Base-by-base conservation (phyloP, 2,888 invertebrate species). In the Malthinus seriepunctatus region DNA sequence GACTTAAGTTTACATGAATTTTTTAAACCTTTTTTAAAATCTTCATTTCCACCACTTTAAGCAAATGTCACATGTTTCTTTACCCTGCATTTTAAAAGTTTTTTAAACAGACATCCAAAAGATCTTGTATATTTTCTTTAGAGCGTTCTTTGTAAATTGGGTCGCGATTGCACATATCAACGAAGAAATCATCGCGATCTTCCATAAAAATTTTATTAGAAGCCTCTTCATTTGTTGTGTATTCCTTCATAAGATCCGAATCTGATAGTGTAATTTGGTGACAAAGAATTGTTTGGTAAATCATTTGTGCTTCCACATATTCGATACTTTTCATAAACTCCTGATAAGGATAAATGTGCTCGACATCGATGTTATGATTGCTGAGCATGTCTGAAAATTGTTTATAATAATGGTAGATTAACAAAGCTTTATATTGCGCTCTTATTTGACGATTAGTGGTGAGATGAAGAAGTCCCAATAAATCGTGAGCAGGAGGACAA, bases 401-500 rank as follows among this genome's bases (percentile, higher is more conserved):
- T 49, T 64, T 69, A 60, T 77, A 77, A 63, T 78, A 78, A 45
- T 71, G 63, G 2, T 73, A 73, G 10, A 73, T 67, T 9, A 76
- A 56, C 55, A 70, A 62, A 51, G 72, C 69, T 65, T 74, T 64
- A 51, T 70, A 52, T 32, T 68, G 51, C 33, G 67, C 60, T 7
- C 76, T 62, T 47, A 75, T 72, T 34, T 69, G 63, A 35, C 71
- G 66, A 1, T 68, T 67, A 7, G 76, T 76, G 3, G 69, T 75
- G 35, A 75, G 54, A 56, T 72, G 70, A 8, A 77, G 32, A 12
- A 75, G 38, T 2, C 71, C 67, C 73, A 85, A 80, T 0, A 88
- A 78, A 67, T 91, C 90, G 44, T 87, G 81, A 12, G 86, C 83
- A 0, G 88, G 86, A 0, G 89, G 88, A 10, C 84, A 84, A 69